Evolutionary conservation across 2,888 invertebrate genomes (phyloP).

Genomic region (Uloborus plumipes): DNA sequence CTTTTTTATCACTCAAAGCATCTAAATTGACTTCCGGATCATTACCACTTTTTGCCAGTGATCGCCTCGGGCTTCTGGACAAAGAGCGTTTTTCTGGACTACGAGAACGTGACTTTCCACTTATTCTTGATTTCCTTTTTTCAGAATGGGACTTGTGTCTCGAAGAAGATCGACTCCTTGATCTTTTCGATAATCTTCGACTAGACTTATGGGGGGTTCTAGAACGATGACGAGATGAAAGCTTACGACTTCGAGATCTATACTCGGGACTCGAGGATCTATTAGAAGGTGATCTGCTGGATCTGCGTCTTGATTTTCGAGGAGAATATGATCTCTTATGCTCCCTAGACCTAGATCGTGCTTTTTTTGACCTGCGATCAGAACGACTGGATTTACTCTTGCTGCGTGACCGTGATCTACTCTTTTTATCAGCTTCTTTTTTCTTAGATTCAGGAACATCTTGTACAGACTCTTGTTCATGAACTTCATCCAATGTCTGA

Average conservation of each 20-base stretch:
- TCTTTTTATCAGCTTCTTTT: conserved; percentile 11
- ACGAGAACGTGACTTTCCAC: conserved; percentile 29
- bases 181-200: conserved; percentile 42
- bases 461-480: too few relatives aligned
- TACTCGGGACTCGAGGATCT: conserved; percentile 45
- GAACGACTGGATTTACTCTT: conserved; percentile 18
- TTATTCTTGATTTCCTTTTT: conserved; percentile 30
- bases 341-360: conserved; percentile 28
- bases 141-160: conserved; percentile 33
- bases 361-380: conserved; percentile 23
- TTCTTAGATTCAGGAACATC: background rate
- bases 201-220: conserved; percentile 38
- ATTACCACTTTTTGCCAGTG: conserved; percentile 21
- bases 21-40: conserved; percentile 15
- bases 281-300: conserved; percentile 39
- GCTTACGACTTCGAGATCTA: conserved; percentile 18
- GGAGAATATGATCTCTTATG: conserved; percentile 33
- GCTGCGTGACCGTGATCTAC: conserved; percentile 37
- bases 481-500: too few relatives aligned
- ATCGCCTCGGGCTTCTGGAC: conserved; percentile 47
- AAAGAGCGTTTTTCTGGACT: conserved; percentile 37
- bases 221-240: conserved; percentile 36
- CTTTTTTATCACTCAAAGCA: conserved; percentile 20
- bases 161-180: conserved; percentile 15
- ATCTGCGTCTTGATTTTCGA: conserved; percentile 33